Percentiles rank a stretch among this genome's conserved stretches.
Evolutionary conservation across 2,797 vertebrate genomes (phyloP).

Genomic region (Silurus aristotelis): DNA sequence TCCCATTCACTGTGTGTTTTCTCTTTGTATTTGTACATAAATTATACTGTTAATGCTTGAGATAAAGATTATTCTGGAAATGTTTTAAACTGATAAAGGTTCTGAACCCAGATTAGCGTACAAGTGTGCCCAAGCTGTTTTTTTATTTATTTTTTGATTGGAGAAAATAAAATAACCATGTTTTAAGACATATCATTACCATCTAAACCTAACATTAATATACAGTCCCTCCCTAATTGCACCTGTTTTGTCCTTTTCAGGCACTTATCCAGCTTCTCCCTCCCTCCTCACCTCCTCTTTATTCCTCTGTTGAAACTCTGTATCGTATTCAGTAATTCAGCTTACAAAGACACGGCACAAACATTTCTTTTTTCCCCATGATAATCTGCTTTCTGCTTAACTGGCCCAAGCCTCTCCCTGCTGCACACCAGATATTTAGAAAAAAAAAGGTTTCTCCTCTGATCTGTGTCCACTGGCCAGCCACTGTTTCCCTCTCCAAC

Average conservation of each 20-base stretch:
- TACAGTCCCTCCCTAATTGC: background rate
- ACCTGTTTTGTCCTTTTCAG: background rate
- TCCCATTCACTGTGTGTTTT: background rate
- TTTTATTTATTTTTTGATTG: background rate
- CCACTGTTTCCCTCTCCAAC: constrained; percentile 15
- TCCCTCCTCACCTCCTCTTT: background rate
- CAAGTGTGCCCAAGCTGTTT: background rate
- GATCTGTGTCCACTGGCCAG: constrained; percentile 9
- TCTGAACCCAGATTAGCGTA: background rate
- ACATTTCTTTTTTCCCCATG: background rate
- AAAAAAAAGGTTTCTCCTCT: constrained; percentile 15
- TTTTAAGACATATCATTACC: background rate
- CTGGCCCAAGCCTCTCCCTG: constrained; percentile 13
- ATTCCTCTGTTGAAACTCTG: background rate
- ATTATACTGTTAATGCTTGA: background rate
- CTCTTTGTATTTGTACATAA: background rate
- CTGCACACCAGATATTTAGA: constrained; percentile 15
- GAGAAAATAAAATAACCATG: constrained; percentile 2
- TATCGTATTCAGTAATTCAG: constrained; percentile 2
- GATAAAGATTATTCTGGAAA: background rate
- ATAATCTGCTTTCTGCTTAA: background rate
- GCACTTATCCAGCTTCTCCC: background rate
- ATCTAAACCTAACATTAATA: constrained; percentile 10
- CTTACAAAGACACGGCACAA: constrained; percentile 10
- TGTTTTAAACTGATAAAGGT: background rate